Evolutionary conservation across 2,113 vertebrate species (phyloP).

Genomic region (Alethe diademata): DNA sequence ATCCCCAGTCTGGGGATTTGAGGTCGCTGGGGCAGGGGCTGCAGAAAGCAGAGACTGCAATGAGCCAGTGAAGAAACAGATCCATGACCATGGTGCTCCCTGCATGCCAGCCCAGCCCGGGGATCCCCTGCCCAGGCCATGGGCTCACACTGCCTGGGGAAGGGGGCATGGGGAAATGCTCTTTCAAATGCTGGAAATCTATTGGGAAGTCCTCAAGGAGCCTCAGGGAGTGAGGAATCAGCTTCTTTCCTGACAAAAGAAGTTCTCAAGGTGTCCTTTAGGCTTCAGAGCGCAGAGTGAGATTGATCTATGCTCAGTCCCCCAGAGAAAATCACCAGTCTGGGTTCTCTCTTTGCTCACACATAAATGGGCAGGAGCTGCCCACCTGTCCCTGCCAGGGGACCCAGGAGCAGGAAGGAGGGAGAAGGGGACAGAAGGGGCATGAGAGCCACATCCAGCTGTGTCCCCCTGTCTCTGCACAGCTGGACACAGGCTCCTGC

Average conservation of each 20-base stretch:
- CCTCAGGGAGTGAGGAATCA: background rate
- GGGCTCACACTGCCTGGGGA: background rate
- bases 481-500: background rate
- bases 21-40: background rate
- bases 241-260: conserved; percentile 56
- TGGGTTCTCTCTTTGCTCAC: conserved; percentile 31
- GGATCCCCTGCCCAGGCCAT: no score
- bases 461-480: background rate
- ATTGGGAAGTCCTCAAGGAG: background rate
- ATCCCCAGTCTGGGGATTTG: background rate
- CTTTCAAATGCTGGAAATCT: background rate
- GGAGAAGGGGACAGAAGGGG: background rate
- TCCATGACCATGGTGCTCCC: background rate
- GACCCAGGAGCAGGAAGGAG: background rate
- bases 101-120: accelerated
- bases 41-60: background rate
- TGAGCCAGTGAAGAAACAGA: accelerated
- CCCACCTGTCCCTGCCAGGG: background rate
- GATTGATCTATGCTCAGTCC: conserved; percentile 64
- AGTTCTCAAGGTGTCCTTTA: conserved; percentile 70
- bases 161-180: background rate
- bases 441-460: background rate
- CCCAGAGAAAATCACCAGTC: conserved; percentile 57
- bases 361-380: conserved; percentile 39
- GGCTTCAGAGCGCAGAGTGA: conserved; percentile 50